These are phyloP conservation scores for Corythoichthys intestinalis DNA, from an alignment of 2,113 vertebrate species.

Conservation along the genomic window DNA sequence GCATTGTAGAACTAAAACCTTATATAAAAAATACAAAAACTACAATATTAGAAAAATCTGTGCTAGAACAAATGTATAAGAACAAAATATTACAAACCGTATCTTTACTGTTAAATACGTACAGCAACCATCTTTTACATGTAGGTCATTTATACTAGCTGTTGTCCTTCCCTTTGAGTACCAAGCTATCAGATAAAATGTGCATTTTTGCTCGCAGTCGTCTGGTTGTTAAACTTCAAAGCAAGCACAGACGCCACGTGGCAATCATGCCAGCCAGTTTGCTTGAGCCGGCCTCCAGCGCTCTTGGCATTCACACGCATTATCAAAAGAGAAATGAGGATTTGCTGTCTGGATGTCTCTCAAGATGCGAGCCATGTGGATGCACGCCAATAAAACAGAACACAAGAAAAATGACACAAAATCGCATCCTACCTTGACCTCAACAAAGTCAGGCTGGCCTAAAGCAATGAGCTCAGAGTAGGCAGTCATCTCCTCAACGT, in stretches of 20 bases:
- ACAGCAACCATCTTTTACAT: too few relatives aligned
- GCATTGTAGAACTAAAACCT: too few relatives aligned
- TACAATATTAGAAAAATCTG: background rate
- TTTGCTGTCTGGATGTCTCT: background rate
- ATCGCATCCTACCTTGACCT: constrained; percentile 84
- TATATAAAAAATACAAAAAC: background rate
- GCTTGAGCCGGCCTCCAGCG: background rate
- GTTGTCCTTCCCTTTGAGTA: too few relatives aligned
- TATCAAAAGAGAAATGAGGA: background rate
- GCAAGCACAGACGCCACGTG: background rate
- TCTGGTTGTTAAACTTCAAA: background rate
- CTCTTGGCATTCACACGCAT: background rate
- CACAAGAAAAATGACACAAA: background rate
- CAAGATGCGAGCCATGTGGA: background rate
- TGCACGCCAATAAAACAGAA: background rate
- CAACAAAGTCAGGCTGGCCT: constrained; percentile 89
- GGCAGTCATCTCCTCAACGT: constrained; percentile 87
- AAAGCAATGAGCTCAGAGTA: constrained; percentile 85
- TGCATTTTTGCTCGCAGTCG: background rate
- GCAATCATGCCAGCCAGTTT: background rate
- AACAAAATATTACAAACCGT: background rate
- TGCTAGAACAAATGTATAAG: background rate
- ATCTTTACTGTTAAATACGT: too few relatives aligned
- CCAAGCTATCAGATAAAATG: background rate
- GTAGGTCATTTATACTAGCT: too few relatives aligned